Evolutionary conservation across 2,888 invertebrate species (phyloP).

Genomic region (Ferrisia virgata): DNA sequence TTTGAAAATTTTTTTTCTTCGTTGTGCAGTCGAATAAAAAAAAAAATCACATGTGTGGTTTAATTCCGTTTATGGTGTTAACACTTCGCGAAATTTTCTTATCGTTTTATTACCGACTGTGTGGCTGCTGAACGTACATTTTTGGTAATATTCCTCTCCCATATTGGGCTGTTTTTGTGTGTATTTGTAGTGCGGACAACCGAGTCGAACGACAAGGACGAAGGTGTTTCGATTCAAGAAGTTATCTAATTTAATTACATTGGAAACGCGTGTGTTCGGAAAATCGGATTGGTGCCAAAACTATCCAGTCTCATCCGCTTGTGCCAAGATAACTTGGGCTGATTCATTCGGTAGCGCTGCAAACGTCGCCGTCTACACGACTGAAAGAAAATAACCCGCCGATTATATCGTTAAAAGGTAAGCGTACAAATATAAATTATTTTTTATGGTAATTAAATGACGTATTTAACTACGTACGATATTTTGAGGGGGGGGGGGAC

Average conservation of each 20-base stretch:
- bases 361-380: not conserved
- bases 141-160: not conserved
- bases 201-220: not conserved
- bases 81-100: not conserved
- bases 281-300: not conserved
- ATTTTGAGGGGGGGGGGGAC: too few species aligned
- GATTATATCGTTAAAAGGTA: too few species aligned
- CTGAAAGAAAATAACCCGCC: not conserved
- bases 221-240: not conserved
- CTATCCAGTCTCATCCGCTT: not conserved
- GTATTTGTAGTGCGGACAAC: not conserved
- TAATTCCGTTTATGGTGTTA: not conserved
- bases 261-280: constrained; percentile 1
- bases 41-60: not conserved
- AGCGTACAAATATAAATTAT: not conserved
- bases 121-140: not conserved
- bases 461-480: not conserved
- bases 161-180: not conserved
- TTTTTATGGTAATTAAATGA: not conserved
- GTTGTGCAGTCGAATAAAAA: not conserved
- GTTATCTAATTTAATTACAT: too few species aligned
- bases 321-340: too few species aligned
- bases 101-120: not conserved
- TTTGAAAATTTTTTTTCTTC: constrained; percentile 17
- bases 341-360: not conserved